Conservation (phyloP, 2,113 vertebrate genomes). For the Pygoscelis adeliae region DNA sequence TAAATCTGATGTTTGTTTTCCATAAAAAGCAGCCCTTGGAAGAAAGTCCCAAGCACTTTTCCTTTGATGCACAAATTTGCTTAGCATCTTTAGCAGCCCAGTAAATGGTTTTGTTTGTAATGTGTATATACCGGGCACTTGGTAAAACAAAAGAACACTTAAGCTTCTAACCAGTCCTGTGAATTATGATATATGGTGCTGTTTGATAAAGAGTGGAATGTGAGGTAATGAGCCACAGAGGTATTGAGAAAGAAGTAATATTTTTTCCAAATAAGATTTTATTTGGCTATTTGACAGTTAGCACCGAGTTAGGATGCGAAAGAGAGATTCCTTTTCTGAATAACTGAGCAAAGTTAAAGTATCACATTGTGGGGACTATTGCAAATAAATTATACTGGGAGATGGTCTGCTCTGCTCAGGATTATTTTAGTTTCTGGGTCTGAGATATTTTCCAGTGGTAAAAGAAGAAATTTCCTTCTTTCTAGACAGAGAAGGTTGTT, state of each 20-base stretch:
- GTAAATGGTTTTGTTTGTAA: background rate
- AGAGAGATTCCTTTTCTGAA: background rate
- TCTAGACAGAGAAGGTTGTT: background rate
- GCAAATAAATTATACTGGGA: background rate
- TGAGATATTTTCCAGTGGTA: background rate
- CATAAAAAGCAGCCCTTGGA: background rate
- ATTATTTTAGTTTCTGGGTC: background rate
- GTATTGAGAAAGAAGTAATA: background rate
- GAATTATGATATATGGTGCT: background rate
- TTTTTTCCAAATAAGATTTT: background rate
- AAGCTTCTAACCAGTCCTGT: background rate
- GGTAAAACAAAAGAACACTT: background rate
- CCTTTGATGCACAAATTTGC: background rate
- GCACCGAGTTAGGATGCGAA: background rate
- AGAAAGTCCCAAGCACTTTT: background rate
- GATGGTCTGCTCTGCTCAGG: background rate
- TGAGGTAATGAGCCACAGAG: background rate
- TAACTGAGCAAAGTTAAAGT: background rate
- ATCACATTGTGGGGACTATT: background rate
- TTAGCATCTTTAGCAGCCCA: background rate
- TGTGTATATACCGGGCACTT: accelerated
- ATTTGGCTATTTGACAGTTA: background rate
- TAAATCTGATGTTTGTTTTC: background rate
- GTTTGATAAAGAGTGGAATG: background rate
- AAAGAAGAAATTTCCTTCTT: background rate